Conservation (phyloP, 2,888 invertebrate species). For the Belgica antarctica region DNA sequence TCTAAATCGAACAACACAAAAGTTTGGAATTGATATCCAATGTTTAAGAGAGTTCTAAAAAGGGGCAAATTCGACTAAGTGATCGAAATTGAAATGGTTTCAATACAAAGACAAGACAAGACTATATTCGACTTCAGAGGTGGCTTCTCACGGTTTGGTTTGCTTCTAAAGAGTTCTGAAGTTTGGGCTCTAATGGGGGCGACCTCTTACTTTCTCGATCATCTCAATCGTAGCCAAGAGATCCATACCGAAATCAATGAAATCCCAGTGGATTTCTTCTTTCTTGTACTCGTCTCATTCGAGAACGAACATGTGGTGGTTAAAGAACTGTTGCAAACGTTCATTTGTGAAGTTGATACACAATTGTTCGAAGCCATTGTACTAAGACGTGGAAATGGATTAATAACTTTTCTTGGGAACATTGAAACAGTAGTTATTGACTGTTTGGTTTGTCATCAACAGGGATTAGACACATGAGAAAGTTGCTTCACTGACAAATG, state of each 20-base stretch:
- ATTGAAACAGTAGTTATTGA: neutral
- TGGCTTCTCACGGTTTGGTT: too few species aligned
- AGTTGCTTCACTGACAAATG: too few species aligned
- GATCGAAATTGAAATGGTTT: too few species aligned
- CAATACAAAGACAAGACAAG: too few species aligned
- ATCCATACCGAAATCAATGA: conserved; percentile 98
- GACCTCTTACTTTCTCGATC: conserved; percentile 81
- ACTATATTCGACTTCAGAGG: too few species aligned
- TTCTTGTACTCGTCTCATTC: conserved; percentile 95
- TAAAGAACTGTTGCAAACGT: conserved; percentile 97
- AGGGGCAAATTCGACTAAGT: too few species aligned
- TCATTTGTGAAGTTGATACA: conserved; percentile 99
- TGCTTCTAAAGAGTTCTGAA: too few species aligned
- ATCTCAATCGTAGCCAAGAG: conserved; percentile 93
- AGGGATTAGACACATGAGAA: neutral
- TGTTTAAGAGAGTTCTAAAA: too few species aligned
- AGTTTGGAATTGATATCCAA: too few species aligned
- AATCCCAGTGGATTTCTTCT: conserved; percentile 93
- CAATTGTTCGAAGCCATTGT: conserved; percentile 95
- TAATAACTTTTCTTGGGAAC: neutral
- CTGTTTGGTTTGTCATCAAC: neutral
- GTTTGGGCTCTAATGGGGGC: too few species aligned
- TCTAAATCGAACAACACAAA: too few species aligned
- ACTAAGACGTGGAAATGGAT: conserved; percentile 56
- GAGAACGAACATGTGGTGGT: conserved; percentile 97